phyloP scores from a whole-genome alignment of 2,797 vertebrate genomes.

The Cyprinella venusta region DNA sequence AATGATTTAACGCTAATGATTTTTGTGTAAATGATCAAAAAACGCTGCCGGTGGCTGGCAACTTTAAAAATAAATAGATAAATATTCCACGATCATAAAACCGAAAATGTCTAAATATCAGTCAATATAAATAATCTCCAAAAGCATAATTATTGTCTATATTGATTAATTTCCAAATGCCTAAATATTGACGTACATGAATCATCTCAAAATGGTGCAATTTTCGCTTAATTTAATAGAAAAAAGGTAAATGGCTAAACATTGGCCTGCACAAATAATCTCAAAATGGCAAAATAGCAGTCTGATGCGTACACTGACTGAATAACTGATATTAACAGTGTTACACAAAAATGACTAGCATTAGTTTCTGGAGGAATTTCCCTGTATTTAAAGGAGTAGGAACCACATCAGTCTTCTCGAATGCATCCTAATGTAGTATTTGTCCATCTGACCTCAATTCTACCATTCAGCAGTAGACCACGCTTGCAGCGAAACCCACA shows the following conservation, averaged over 20 bases:
- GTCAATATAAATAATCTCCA: background rate
- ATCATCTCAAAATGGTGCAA: background rate
- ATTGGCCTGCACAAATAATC: background rate
- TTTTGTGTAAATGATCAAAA: too few species aligned
- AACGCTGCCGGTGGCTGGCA: too few species aligned
- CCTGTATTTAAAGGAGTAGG: background rate
- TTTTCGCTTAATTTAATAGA: background rate
- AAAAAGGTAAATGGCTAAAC: background rate
- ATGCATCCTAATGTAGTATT: conserved; percentile 27
- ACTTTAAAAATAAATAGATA: too few species aligned
- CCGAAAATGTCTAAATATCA: background rate
- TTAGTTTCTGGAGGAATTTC: background rate
- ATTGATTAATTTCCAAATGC: background rate
- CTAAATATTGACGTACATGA: background rate
- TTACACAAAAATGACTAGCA: background rate
- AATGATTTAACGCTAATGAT: too few species aligned
- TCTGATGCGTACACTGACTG: background rate
- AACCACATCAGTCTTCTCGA: conserved; percentile 17
- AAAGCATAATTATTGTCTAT: background rate
- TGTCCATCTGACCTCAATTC: conserved; percentile 61
- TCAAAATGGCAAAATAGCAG: background rate
- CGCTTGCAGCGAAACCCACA: conserved; percentile 71
- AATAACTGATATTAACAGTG: background rate
- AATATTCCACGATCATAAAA: background rate
- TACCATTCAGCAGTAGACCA: conserved; percentile 64